Evolutionary conservation across 2,797 vertebrate genomes (phyloP), one percentile per base, ranked within the genome.

Genomic region (Holocentrus rufus): DNA sequence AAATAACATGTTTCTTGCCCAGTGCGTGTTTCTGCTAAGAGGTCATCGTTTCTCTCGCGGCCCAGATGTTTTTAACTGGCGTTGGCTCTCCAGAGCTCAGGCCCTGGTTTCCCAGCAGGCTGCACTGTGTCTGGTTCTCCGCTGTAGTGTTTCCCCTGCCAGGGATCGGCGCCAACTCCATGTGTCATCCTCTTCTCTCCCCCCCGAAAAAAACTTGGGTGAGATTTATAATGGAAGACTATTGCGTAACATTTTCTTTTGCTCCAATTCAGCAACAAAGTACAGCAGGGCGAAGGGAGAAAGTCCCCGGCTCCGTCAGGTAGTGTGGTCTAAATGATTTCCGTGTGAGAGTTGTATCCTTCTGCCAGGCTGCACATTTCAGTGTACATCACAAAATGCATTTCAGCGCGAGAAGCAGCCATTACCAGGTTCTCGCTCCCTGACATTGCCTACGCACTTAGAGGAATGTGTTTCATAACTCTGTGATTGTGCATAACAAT

Each of bases 1-100:
- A 74, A 90, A 86, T 84, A 87, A 87, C 80, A 69, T 84, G 87
- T 87, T 85, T 84, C 46, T 25, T 64, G 81, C 73, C 80, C 83
- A 39, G 63, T 54, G 81, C 87, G 34, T 90, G 86, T 89, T 91
- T 92, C 80, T 58, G 50, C 77, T 56, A 81, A 80, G 89, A 92
- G 86, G 88, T 92, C 90, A 91, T 88, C 67, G 49, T 13, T 73
- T 80, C 77, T 89, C 66, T 79, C 68, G 57, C 65, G 56, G 83
- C 86, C 87, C 91, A 93, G 91, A 92, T 93, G 91, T 92, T 91
- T 89, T 87, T 85, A 83, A 85, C 88, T 81, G 82, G 65, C 56
- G 36, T 55, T 73, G 42, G 77, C 78, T 87, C 75, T 86, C 81
- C 81, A 79, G 69, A 72, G 80, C 79, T 57, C 75, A 25, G 77